Percentiles rank a stretch among this genome's conserved stretches.
Conservation (phyloP, 1,140 invertebrate genomes). For the Ylistrum balloti region DNA sequence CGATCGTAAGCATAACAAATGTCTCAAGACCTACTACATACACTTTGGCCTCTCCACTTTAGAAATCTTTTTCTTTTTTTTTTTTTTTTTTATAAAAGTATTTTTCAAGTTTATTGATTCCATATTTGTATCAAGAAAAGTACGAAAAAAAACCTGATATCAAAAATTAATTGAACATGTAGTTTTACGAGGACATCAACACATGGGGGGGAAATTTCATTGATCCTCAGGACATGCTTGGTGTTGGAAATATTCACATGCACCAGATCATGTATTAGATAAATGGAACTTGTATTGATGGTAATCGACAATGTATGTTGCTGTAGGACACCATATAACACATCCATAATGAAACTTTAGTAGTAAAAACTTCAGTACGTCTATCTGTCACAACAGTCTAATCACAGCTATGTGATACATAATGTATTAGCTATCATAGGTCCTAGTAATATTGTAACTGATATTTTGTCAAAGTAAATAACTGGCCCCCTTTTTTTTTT, state of each 20-base stretch:
- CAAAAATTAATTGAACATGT: background rate
- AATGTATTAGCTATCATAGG: too few species aligned
- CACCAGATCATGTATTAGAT: too few species aligned
- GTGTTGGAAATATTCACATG: background rate
- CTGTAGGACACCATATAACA: too few species aligned
- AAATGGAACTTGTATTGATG: too few species aligned
- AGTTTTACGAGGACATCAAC: background rate
- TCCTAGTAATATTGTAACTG: too few species aligned
- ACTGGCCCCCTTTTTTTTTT: too few species aligned
- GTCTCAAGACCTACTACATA: background rate
- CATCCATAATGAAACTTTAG: too few species aligned
- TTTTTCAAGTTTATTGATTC: background rate
- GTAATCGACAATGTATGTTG: too few species aligned
- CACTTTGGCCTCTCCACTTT: background rate
- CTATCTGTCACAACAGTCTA: too few species aligned
- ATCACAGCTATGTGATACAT: too few species aligned
- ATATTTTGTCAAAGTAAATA: too few species aligned
- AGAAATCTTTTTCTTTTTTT: background rate
- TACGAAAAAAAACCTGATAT: background rate
- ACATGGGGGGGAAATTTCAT: background rate
- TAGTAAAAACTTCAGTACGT: too few species aligned
- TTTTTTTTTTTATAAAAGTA: background rate
- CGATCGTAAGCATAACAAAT: conserved; percentile 2
- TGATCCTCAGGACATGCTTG: background rate
- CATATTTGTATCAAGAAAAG: background rate